These are phyloP conservation scores for Globodera rostochiensis DNA, from an alignment of 1,140 invertebrate species.

Conservation along the genomic window DNA sequence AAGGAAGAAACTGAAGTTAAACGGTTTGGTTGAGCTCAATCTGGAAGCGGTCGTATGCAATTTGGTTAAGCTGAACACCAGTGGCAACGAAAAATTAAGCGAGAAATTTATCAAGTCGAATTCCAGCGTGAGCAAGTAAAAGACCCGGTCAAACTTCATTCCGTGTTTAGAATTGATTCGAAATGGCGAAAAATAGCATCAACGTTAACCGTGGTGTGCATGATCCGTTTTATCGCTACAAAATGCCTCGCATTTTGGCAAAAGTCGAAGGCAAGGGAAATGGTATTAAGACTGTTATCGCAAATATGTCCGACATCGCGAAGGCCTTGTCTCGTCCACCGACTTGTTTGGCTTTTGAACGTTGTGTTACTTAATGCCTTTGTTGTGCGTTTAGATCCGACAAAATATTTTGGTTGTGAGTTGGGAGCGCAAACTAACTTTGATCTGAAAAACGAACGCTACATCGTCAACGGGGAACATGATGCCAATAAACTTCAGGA, in stretches of 20 bases:
- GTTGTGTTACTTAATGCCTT: neutral
- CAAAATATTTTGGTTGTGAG: slow-evolving; percentile 99
- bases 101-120: slow-evolving; percentile 31
- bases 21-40: neutral
- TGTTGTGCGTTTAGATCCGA: slow-evolving; percentile 77
- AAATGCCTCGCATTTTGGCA: slow-evolving; percentile 96
- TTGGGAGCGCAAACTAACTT: slow-evolving; percentile 97
- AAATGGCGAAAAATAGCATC: slow-evolving; percentile 75
- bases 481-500: slow-evolving; percentile 94
- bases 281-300: slow-evolving; percentile 99
- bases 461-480: slow-evolving; percentile 98
- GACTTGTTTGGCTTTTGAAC: slow-evolving; percentile 76
- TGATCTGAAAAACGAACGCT: slow-evolving; percentile 97
- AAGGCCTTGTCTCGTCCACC: slow-evolving; percentile 94
- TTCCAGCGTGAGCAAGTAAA: slow-evolving; percentile 8
- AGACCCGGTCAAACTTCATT: neutral
- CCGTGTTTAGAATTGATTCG: slow-evolving; percentile 53
- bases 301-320: slow-evolving; percentile 97
- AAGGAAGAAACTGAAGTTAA: slow-evolving; percentile 65
- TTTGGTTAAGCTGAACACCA: slow-evolving; percentile 22
- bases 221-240: slow-evolving; percentile 99
- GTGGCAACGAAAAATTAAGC: slow-evolving; percentile 2
- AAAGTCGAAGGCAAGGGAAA: slow-evolving; percentile 90
- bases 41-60: slow-evolving; percentile 27
- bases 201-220: slow-evolving; percentile 95